Percentiles rank a stretch among this genome's conserved stretches.
Evolutionary conservation across 2,797 vertebrate genomes (phyloP).

Genomic region (Mycteria americana): DNA sequence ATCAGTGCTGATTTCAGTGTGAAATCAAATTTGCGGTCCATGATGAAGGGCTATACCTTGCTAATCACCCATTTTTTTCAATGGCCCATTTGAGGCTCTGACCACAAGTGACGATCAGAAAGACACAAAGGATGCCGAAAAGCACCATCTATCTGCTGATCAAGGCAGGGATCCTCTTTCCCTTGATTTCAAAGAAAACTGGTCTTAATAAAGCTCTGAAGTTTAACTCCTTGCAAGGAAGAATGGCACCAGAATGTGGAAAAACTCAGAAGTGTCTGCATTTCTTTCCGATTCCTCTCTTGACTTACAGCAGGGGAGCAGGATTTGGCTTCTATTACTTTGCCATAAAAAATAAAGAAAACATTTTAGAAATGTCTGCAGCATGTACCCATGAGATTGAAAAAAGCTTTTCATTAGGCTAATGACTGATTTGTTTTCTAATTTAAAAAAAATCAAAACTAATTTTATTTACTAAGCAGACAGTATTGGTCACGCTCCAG

Average conservation of each 20-base stretch:
- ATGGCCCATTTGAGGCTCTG: not conserved
- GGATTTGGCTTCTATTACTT: not conserved
- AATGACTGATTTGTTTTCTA: constrained; percentile 6
- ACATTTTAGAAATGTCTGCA: not conserved
- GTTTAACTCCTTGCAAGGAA: not conserved
- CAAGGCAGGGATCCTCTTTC: not conserved
- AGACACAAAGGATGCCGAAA: not conserved
- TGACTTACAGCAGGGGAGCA: not conserved
- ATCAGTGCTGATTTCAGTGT: not conserved
- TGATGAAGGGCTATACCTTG: not conserved
- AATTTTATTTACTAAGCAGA: constrained; percentile 10
- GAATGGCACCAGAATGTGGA: not conserved
- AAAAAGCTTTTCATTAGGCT: not conserved
- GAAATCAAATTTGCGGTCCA: not conserved
- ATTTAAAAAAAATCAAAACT: not conserved
- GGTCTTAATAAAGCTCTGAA: not conserved
- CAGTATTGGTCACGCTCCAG: not conserved
- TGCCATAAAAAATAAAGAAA: not conserved
- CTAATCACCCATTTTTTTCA: not conserved
- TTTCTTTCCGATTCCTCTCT: not conserved
- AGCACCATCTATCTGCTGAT: not conserved
- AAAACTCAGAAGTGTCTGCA: not conserved
- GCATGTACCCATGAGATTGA: not conserved
- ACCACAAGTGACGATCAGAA: not conserved
- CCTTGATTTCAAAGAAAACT: not conserved